Base-by-base conservation (phyloP, 1,140 invertebrate genomes). In the Drosophila hydei region DNA sequence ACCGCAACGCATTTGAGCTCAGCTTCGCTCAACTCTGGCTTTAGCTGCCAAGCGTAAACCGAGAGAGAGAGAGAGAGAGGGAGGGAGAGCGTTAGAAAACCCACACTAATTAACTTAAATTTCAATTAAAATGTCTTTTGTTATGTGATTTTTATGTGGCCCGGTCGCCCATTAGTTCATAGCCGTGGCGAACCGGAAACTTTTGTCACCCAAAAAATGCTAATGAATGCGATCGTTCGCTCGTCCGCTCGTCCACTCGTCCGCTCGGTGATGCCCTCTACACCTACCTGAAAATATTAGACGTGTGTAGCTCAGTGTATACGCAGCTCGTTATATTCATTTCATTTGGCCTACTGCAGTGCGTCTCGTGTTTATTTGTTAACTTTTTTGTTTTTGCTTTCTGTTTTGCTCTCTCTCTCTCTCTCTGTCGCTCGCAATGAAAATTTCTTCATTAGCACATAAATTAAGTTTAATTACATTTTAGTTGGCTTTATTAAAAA, bases 41-140 rank as follows among this genome's bases (percentile, higher is more conserved):
- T 16, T 23, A 16, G 19, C n/a, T n/a, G n/a, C n/a, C n/a, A n/a
- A n/a, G n/a, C n/a, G n/a, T n/a, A 16, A 7, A 36, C 5, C 11
- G 52, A 14, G 18, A 40, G 43, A 40, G 47, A 27, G 18, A 36
- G 52, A 48, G 51, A 4, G 14, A 38, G 21, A 27, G 45, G 18
- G 42, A 38, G 25, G 3, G 43, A 0, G 47, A 12, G 43, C 18
- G 52, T n/a, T 42, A 16, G 38, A 55, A 55, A 62, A 73, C 64
- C 42, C 78, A 64, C 76, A 87, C 81, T 87, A 87, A 87, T 87
- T 87, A 87, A 87, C 81, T 88, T 88, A 73, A 87, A 88, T 83
- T 85, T 87, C 84, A 88, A 87, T 87, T 87, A 87, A 87, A 87
- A 87, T 79, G 78, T 76, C 83, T 89, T 87, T 88, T 88, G 84